A percentile compares a stretch with the other conserved stretches of the same genome.
Evolutionary conservation across 2,797 vertebrate species (phyloP).

Genomic region (Anas acuta): DNA sequence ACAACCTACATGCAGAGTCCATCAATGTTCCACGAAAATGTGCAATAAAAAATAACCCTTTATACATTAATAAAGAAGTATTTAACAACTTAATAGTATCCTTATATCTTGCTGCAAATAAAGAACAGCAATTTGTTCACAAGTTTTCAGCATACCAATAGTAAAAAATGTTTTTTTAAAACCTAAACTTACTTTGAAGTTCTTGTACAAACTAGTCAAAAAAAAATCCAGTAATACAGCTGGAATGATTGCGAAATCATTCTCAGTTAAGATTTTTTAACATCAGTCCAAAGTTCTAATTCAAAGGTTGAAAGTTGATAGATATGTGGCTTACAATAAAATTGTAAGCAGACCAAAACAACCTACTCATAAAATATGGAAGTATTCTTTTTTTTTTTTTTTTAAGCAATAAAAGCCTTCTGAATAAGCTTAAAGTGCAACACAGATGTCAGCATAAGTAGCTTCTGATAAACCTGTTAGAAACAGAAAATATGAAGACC

Average conservation of each 20-base stretch:
- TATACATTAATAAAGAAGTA: not conserved
- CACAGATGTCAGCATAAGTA: not conserved
- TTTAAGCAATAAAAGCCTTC: not conserved
- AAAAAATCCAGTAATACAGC: not conserved
- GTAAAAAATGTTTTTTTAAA: not conserved
- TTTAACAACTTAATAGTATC: not conserved
- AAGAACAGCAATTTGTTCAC: not conserved
- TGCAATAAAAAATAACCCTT: not conserved
- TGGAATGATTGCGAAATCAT: not conserved
- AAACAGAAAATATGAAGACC: slow-evolving; percentile 16
- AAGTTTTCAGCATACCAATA: not conserved
- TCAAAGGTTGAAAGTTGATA: not conserved
- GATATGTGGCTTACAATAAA: not conserved
- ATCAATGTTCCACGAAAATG: not conserved
- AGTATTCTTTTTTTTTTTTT: not conserved
- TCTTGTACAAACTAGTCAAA: not conserved
- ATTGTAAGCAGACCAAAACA: not conserved
- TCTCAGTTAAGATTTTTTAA: not conserved
- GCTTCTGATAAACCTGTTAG: not conserved
- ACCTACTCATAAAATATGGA: not conserved
- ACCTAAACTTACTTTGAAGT: not conserved
- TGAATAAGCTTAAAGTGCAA: not conserved
- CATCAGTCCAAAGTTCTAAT: not conserved
- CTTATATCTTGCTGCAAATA: not conserved
- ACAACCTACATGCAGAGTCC: not conserved